phyloP scores from a whole-genome alignment of 2,797 vertebrate species.

The Fratercula arctica region DNA sequence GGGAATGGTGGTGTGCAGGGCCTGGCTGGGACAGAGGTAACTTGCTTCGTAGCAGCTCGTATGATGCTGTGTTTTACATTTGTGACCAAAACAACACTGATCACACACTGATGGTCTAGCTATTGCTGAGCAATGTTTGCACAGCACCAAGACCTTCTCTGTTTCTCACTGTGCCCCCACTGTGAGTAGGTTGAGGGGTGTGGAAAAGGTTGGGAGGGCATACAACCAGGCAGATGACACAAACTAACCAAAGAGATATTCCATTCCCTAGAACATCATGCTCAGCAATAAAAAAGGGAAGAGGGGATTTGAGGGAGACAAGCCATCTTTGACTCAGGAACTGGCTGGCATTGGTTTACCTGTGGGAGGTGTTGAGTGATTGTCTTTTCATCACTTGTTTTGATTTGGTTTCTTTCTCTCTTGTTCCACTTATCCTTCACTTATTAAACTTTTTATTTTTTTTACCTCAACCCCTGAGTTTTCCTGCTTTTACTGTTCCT shows the following conservation, averaged over 20 bases:
- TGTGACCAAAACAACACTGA: not conserved
- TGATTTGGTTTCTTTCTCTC: not conserved
- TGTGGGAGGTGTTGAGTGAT: not conserved
- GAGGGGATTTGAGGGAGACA: not conserved
- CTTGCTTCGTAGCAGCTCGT: not conserved
- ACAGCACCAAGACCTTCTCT: not conserved
- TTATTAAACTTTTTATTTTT: not conserved
- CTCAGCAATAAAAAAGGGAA: not conserved
- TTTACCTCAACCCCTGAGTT: accelerated
- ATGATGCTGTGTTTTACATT: not conserved
- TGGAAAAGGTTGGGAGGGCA: not conserved
- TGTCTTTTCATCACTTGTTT: not conserved
- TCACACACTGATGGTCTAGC: not conserved
- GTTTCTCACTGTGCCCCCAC: not conserved
- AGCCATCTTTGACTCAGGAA: accelerated
- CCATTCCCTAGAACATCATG: too few relatives aligned
- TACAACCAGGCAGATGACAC: not conserved
- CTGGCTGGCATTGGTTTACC: not conserved
- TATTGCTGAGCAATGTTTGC: not conserved
- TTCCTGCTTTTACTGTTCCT: not conserved
- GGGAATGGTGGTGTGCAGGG: not conserved
- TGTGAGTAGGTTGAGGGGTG: not conserved
- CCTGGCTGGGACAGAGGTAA: not conserved
- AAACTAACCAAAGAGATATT: not conserved
- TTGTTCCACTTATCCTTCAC: not conserved